Evolutionary conservation across 2,797 vertebrate genomes (phyloP).

Genomic region (Furcifer pardalis): DNA sequence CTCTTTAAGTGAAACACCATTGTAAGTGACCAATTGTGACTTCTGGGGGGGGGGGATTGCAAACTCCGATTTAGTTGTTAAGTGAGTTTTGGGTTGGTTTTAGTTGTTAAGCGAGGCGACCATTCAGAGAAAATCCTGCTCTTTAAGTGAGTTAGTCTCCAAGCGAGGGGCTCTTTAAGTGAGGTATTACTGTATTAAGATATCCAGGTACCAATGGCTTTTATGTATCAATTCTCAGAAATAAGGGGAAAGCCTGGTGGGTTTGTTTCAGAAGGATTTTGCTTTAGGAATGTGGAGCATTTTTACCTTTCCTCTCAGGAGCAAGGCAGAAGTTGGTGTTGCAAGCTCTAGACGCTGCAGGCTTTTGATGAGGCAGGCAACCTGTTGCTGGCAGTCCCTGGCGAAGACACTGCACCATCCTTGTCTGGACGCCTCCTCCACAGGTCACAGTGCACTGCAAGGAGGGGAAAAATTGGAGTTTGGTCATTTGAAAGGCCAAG

Average conservation of each 20-base stretch:
- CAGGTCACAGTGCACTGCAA: conserved; percentile 92
- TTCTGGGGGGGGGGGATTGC: no score
- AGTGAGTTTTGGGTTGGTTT: no score
- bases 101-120: no score
- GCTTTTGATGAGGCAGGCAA: conserved; percentile 87
- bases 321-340: conserved; percentile 94
- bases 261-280: background rate
- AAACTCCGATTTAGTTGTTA: no score
- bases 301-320: conserved; percentile 76
- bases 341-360: conserved; percentile 87
- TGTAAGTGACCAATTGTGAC: no score
- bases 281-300: background rate
- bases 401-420: conserved; percentile 87
- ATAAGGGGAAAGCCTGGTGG: background rate
- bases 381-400: conserved; percentile 85
- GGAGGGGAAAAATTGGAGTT: background rate
- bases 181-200: no score
- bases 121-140: no score
- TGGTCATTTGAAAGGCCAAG: background rate
- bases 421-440: conserved; percentile 93
- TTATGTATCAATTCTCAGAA: background rate
- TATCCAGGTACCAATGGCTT: background rate
- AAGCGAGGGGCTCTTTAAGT: no score
- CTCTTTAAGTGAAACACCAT: no score
- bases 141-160: no score